A percentile compares a stretch with the other conserved stretches of the same genome.
phyloP scores from a whole-genome alignment of 2,888 invertebrate species.

The Pemphredon lugubris region DNA sequence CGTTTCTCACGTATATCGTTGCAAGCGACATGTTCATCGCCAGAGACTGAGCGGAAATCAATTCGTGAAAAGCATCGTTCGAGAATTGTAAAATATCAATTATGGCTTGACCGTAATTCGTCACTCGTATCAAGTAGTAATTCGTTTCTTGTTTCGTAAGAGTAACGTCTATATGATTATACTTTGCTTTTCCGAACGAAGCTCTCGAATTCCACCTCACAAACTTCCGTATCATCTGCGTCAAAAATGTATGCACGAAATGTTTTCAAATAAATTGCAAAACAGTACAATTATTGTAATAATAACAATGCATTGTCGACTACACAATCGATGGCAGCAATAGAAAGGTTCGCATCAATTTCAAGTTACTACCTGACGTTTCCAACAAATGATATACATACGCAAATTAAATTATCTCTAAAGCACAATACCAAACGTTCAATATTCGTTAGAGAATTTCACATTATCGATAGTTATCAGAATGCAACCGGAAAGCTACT shows the following conservation, averaged over 20 bases:
- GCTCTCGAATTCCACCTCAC: slow-evolving; percentile 14
- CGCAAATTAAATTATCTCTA: too few relatives aligned
- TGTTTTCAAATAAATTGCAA: neutral
- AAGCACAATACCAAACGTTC: too few relatives aligned
- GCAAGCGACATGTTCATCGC: slow-evolving; percentile 17
- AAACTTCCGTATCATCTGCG: slow-evolving; percentile 37
- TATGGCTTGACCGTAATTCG: slow-evolving; percentile 24
- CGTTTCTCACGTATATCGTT: slow-evolving; percentile 19
- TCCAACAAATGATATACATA: too few relatives aligned
- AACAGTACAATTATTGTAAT: neutral
- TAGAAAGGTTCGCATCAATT: neutral
- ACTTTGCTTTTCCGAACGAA: slow-evolving; percentile 8
- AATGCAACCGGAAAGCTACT: too few relatives aligned
- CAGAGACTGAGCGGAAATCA: neutral
- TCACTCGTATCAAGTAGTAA: slow-evolving; percentile 15
- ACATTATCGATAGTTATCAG: too few relatives aligned
- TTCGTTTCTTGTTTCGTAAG: slow-evolving; percentile 7
- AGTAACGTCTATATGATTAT: slow-evolving; percentile 32
- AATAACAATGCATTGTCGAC: neutral
- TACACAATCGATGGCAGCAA: neutral
- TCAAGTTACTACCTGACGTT: too few relatives aligned
- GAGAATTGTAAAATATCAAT: slow-evolving; percentile 33
- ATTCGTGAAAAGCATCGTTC: slow-evolving; percentile 24
- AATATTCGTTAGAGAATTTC: too few relatives aligned
- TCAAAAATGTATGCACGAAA: neutral